These are phyloP conservation scores for Pseudomyrmex gracilis DNA, from an alignment of 1,140 invertebrate genomes.

Conservation along the genomic window DNA sequence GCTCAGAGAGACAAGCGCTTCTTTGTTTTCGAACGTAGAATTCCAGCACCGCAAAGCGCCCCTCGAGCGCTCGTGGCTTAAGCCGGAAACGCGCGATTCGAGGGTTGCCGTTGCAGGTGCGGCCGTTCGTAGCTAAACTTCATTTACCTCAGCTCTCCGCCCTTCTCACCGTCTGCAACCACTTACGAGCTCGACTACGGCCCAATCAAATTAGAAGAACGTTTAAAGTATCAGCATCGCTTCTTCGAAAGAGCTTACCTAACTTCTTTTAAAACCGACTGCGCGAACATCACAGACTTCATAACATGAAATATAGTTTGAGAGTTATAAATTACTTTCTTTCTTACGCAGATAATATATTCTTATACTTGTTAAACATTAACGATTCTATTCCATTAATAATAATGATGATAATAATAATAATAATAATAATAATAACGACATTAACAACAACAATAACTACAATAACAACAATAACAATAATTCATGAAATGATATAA, in stretches of 20 bases:
- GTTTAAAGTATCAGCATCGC: conserved; percentile 49
- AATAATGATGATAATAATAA: no score
- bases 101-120: conserved; percentile 55
- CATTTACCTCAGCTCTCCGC: conserved; percentile 47
- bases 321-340: neutral
- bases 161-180: conserved; percentile 6
- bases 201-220: conserved; percentile 59
- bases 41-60: conserved; percentile 53
- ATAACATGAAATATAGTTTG: neutral
- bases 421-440: no score
- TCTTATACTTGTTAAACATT: no score
- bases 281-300: neutral
- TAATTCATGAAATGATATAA: no score
- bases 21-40: conserved; percentile 60
- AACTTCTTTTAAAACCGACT: conserved; percentile 31
- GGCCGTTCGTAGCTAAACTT: conserved; percentile 57
- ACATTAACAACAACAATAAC: no score
- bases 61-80: conserved; percentile 53
- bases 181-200: conserved; percentile 46
- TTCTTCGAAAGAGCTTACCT: conserved; percentile 1
- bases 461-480: no score
- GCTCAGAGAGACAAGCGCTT: conserved; percentile 57
- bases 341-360: no score
- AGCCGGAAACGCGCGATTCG: conserved; percentile 54
- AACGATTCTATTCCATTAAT: no score